A percentile compares a stretch with the other conserved stretches of the same genome.
These are phyloP conservation scores for Nemotelus nigrinus DNA, from an alignment of 2,888 invertebrate species.

Conservation along the genomic window DNA sequence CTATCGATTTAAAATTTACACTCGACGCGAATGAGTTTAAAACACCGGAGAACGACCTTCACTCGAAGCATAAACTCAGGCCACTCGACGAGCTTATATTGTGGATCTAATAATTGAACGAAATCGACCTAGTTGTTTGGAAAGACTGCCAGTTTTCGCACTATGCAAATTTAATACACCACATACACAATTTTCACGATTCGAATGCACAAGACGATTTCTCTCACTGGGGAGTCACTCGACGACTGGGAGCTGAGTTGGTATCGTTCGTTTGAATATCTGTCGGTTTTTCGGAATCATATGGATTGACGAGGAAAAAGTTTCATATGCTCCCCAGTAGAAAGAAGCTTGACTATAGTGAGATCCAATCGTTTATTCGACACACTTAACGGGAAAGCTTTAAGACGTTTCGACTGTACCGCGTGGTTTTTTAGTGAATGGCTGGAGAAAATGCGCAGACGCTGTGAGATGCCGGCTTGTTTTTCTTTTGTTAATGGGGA, in stretches of 20 bases:
- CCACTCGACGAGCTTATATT: too few species aligned
- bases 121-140: too few species aligned
- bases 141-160: background rate
- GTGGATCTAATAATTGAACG: too few species aligned
- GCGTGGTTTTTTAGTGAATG: too few species aligned
- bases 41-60: background rate
- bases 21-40: background rate
- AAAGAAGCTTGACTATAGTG: background rate
- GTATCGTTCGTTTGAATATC: background rate
- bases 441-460: too few species aligned
- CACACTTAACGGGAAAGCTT: background rate
- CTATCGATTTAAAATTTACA: background rate
- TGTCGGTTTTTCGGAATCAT: background rate
- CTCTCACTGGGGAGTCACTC: slow-evolving; percentile 11
- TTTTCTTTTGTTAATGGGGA: too few species aligned
- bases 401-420: background rate
- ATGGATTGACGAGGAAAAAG: background rate
- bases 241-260: slow-evolving; percentile 8
- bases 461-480: too few species aligned
- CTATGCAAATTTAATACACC: background rate
- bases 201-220: slow-evolving; percentile 9
- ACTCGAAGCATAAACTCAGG: too few species aligned
- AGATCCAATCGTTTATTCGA: background rate
- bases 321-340: background rate
- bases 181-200: slow-evolving; percentile 17